Base-by-base conservation (phyloP, 2,797 vertebrate species). In the Xenops minutus region DNA sequence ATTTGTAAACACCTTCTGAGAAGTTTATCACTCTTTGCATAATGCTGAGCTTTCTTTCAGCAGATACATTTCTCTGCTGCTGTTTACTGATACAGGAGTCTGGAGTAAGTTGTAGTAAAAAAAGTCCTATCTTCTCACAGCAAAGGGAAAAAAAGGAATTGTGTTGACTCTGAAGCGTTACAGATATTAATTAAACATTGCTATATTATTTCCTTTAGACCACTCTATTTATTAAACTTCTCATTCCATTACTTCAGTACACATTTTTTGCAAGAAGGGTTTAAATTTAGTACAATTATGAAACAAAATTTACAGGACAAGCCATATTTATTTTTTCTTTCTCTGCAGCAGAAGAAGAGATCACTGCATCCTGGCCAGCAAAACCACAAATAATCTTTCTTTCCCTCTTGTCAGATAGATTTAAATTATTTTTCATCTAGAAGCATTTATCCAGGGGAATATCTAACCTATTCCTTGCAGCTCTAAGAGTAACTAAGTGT, bases 1-100 rank as follows among this genome's bases (percentile, higher is more conserved):
- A 90, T 97, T 97, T 97, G 96, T 97, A 97, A 98, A 98, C 90
- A 97, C 97, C 94, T 96, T 97, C 92, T 93, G 93, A 97, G 93
- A 96, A 97, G 80, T 97, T 97, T 97, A 97, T 98, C 96, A 96
- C 89, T 97, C 95, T 94, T 93, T 94, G 91, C 94, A 88, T 95
- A 95, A 96, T 92, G 84, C 71, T 88, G 93, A 96, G 93, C 74
- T 96, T 97, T 96, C 82, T 88, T 96, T 96, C 91, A 93, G 61
- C 79, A 84, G 96, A 72, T 94, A 71, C 87, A 79, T 94, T 97
- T 93, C 86, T 95, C 62, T 96, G 84, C 92, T 96, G 80, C 69
- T 90, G 82, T 94, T 96, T 94, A 71, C 93, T 92, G 84, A 93
- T 95, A 97, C 6, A 95, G 93, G 84, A 95, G 79, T 87, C 94